Conservation (phyloP, 2,888 invertebrate genomes). For the Limnephilus lunatus region DNA sequence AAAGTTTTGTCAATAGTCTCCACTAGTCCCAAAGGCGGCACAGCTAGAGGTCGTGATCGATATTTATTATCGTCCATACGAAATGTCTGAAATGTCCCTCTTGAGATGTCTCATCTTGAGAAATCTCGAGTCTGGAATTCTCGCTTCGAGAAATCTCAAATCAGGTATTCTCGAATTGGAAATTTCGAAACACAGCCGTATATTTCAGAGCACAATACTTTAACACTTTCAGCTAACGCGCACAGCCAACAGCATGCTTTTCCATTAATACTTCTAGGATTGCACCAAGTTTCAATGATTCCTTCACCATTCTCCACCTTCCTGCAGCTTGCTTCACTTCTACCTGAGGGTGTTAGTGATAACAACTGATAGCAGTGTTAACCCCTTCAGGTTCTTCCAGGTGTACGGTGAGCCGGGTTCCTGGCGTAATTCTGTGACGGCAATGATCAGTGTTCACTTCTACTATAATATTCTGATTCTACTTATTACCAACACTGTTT, state of each 20-base stretch:
- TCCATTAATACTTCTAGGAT: neutral
- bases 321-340: constrained; percentile 16
- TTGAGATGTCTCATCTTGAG: neutral
- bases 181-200: neutral
- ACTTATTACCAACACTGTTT: constrained; percentile 18
- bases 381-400: constrained; percentile 34
- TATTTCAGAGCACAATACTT: neutral
- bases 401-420: constrained; percentile 33
- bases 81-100: neutral
- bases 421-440: neutral
- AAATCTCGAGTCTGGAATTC: neutral
- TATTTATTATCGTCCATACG: too few species aligned
- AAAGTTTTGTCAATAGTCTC: too few species aligned
- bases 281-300: constrained; percentile 22
- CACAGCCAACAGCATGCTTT: constrained; percentile 14
- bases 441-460: constrained; percentile 37
- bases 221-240: neutral
- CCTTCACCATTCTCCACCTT: neutral
- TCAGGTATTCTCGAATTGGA: neutral
- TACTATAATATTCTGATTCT: neutral
- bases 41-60: too few species aligned
- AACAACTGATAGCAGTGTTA: neutral
- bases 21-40: too few species aligned
- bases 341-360: neutral
- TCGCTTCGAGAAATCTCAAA: neutral